A percentile compares a stretch with the other conserved stretches of the same genome.
phyloP scores from a whole-genome alignment of 2,797 vertebrate genomes.

The Sebastes trivittatus region DNA sequence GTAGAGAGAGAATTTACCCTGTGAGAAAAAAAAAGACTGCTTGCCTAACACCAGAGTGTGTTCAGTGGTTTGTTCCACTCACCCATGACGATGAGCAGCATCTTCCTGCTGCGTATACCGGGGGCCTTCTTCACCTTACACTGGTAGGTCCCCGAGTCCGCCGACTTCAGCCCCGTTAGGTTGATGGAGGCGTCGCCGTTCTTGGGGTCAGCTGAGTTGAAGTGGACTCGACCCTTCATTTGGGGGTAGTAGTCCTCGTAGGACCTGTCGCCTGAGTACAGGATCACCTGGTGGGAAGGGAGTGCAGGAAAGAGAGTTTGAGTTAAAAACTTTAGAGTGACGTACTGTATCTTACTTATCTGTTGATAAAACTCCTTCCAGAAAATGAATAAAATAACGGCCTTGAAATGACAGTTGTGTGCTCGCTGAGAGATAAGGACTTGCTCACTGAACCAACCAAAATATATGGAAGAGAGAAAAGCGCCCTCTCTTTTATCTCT shows the following conservation, averaged over 20 bases:
- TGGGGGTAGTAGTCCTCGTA: constrained; percentile 85
- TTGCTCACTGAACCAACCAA: constrained; percentile 48
- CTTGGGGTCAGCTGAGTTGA: constrained; percentile 86
- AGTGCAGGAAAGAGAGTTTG: not conserved
- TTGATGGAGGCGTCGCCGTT: constrained; percentile 91
- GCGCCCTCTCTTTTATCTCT: constrained; percentile 47
- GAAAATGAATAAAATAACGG: constrained; percentile 13
- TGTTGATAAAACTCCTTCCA: not conserved
- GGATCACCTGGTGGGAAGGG: constrained; percentile 83
- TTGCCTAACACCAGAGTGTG: not conserved
- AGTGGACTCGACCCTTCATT: constrained; percentile 88
- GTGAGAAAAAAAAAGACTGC: constrained; percentile 1
- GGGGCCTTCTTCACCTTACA: constrained; percentile 97
- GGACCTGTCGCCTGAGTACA: constrained; percentile 87
- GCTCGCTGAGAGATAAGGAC: constrained; percentile 20
- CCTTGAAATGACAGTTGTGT: constrained; percentile 35
- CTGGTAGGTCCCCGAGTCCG: constrained; percentile 91
- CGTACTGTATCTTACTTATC: not conserved
- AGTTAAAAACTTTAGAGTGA: constrained; percentile 12
- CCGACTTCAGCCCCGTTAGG: constrained; percentile 84
- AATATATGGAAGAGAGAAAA: constrained; percentile 36
- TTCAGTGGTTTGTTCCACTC: constrained; percentile 63
- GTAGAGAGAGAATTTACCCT: constrained; percentile 29
- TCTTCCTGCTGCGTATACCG: constrained; percentile 88
- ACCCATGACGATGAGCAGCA: constrained; percentile 92